Conservation (phyloP, 2,888 invertebrate species). For the Spodoptera littoralis region DNA sequence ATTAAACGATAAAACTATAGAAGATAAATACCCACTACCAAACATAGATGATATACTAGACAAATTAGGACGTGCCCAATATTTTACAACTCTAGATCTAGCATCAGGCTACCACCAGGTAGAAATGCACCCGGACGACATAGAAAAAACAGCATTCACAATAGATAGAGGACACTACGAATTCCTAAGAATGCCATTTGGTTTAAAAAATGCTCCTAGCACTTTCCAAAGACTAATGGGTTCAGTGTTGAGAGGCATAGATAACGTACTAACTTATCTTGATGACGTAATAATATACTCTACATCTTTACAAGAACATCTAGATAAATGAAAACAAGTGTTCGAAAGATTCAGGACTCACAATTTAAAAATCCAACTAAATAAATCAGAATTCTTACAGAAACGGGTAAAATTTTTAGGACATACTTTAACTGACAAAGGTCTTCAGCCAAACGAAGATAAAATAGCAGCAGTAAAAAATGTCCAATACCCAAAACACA, state of each 20-base stretch:
- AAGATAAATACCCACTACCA: constrained; percentile 30
- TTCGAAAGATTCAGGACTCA: constrained; percentile 52
- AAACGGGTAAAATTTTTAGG: constrained; percentile 40
- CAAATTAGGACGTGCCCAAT: constrained; percentile 45
- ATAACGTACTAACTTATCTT: constrained; percentile 41
- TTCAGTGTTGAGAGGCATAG: constrained; percentile 57
- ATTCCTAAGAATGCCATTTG: constrained; percentile 30
- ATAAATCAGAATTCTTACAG: constrained; percentile 52
- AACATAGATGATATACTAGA: constrained; percentile 6
- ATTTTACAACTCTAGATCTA: constrained; percentile 59
- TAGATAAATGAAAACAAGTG: constrained; percentile 48
- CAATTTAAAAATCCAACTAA: constrained; percentile 51
- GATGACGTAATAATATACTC: constrained; percentile 31
- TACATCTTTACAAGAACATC: constrained; percentile 47
- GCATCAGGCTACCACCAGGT: constrained; percentile 13
- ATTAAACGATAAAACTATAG: constrained; percentile 59
- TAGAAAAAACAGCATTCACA: constrained; percentile 63
- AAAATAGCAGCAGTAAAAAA: constrained; percentile 55
- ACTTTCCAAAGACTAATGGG: constrained; percentile 68
- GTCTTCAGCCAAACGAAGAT: constrained; percentile 57
- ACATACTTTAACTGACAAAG: constrained; percentile 47
- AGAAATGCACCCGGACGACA: constrained; percentile 34
- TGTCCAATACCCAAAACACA: constrained; percentile 53
- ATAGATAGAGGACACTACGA: constrained; percentile 64
- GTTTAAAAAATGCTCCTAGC: constrained; percentile 58